Conservation (phyloP, 1,140 invertebrate species). For the Cotesia typhae region DNA sequence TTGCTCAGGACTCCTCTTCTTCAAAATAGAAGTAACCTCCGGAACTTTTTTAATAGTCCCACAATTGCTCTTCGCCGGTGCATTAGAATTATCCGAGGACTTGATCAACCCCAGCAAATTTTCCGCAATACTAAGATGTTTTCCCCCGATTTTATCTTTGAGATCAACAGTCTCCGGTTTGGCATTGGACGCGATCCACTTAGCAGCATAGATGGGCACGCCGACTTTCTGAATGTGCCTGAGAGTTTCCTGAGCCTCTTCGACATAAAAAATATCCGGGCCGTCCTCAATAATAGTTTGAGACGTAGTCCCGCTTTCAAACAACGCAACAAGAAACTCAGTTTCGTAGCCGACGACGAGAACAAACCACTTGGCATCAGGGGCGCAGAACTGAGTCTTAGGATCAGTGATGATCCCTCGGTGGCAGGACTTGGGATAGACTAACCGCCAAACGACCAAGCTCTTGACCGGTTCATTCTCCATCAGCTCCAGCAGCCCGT, state of each 20-base stretch:
- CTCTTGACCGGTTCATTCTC: conserved; percentile 73
- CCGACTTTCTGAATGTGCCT: conserved; percentile 74
- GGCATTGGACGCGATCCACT: conserved; percentile 70
- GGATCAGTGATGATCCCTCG: conserved; percentile 46
- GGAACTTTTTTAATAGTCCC: conserved; percentile 53
- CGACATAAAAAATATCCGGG: conserved; percentile 71
- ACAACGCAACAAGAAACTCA: conserved; percentile 75
- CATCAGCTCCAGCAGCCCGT: conserved; percentile 74
- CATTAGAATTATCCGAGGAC: conserved; percentile 52
- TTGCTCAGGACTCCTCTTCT: conserved; percentile 69
- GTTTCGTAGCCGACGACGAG: conserved; percentile 77
- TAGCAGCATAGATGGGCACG: conserved; percentile 69
- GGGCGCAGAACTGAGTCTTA: conserved; percentile 56
- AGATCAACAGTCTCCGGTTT: conserved; percentile 63
- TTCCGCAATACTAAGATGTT: conserved; percentile 57
- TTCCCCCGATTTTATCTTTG: conserved; percentile 47
- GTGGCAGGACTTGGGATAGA: conserved; percentile 68
- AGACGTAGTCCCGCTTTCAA: conserved; percentile 72
- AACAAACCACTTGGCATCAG: conserved; percentile 75
- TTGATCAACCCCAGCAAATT: conserved; percentile 63
- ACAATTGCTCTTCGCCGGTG: conserved; percentile 41
- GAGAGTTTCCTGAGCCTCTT: conserved; percentile 76
- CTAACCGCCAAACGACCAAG: conserved; percentile 80
- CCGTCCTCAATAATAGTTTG: conserved; percentile 63
- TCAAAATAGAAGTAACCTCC: conserved; percentile 69